Conservation (phyloP, 2,888 invertebrate species). For the Synergus japonicus region DNA sequence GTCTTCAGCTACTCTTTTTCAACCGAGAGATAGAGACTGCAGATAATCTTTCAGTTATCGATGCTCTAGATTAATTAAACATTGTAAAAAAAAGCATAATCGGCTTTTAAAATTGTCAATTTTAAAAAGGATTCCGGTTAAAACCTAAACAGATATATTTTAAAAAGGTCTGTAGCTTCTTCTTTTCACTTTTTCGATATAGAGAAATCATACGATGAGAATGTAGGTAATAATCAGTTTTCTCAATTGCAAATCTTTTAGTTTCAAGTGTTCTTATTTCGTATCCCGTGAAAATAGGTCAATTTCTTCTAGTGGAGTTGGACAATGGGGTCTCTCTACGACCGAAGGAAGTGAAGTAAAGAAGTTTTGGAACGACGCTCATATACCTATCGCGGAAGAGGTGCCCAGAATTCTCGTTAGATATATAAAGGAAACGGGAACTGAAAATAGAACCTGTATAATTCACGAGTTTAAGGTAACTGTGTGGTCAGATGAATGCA, state of each 20-base stretch:
- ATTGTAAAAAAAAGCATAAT: neutral
- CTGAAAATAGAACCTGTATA: conserved; percentile 43
- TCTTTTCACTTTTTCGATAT: no score
- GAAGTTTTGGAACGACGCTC: conserved; percentile 25
- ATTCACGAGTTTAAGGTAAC: conserved; percentile 45
- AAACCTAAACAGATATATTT: no score
- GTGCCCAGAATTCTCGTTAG: conserved; percentile 34
- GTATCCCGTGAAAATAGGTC: conserved; percentile 17
- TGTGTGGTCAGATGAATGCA: conserved; percentile 44
- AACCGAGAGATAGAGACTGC: neutral
- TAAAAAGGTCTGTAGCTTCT: no score
- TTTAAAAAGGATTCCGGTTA: no score
- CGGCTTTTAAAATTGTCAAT: no score
- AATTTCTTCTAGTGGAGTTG: conserved; percentile 17
- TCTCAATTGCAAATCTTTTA: neutral
- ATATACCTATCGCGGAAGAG: conserved; percentile 26
- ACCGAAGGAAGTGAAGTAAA: conserved; percentile 34
- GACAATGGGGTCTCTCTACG: conserved; percentile 26
- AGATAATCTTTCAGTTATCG: no score
- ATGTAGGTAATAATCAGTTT: neutral
- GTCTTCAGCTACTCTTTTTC: neutral
- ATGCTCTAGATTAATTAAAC: neutral
- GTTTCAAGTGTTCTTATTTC: neutral
- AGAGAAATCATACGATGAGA: neutral
- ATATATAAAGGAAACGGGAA: conserved; percentile 38